Conservation (phyloP, 2,888 invertebrate species). For the Pseudococcus longispinus region DNA sequence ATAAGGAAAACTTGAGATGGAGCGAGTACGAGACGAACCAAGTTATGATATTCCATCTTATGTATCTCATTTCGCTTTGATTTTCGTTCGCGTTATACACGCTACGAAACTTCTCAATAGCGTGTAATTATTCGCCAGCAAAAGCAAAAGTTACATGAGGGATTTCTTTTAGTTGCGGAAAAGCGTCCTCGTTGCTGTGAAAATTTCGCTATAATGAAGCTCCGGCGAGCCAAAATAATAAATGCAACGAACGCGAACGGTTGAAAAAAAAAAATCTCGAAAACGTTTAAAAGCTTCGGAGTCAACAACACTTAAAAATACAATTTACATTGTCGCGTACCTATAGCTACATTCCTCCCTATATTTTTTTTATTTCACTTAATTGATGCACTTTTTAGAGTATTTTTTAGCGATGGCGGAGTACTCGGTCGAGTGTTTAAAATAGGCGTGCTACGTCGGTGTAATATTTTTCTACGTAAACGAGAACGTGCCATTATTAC, state of each 20-base stretch:
- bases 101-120: neutral
- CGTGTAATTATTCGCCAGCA: neutral
- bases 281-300: conserved; percentile 26
- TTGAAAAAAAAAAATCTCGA: neutral
- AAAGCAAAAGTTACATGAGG: neutral
- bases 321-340: neutral
- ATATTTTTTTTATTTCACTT: conserved; percentile 27
- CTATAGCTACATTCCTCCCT: neutral
- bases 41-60: conserved; percentile 24
- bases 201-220: conserved; percentile 19
- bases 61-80: conserved; percentile 4
- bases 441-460: neutral
- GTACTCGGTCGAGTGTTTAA: neutral
- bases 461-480: neutral
- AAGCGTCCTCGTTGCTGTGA: neutral
- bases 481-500: neutral
- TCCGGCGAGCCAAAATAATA: conserved; percentile 5
- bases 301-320: conserved; percentile 7
- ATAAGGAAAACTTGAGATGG: conserved; percentile 8
- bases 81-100: neutral
- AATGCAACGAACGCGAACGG: neutral
- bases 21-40: neutral
- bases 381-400: neutral
- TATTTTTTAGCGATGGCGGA: neutral
- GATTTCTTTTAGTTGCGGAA: neutral